A percentile compares a stretch with the other conserved stretches of the same genome.
phyloP scores from a whole-genome alignment of 2,113 vertebrate species.

The Marcusenius ussheri region DNA sequence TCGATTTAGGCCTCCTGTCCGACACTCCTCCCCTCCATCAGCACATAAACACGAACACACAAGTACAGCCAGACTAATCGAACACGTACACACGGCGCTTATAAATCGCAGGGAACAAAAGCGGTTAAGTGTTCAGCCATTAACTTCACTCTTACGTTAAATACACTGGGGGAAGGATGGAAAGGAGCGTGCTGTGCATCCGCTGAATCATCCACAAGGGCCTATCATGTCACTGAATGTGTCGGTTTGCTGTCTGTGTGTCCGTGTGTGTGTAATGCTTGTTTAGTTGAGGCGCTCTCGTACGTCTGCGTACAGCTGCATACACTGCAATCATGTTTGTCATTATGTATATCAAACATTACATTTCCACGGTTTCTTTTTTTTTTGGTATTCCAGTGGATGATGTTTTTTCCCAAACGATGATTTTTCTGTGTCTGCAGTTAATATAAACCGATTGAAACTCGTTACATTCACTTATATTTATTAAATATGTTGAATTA shows the following conservation, averaged over 20 bases:
- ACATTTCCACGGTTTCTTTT: not conserved
- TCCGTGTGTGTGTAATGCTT: constrained; percentile 14
- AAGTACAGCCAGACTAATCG: constrained; percentile 1
- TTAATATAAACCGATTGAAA: not conserved
- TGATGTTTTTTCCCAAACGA: not conserved
- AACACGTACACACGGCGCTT: not conserved
- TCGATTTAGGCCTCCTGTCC: constrained; percentile 3
- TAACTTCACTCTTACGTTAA: not conserved
- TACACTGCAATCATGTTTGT: not conserved
- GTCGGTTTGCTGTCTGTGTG: constrained; percentile 2
- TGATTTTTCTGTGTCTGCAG: not conserved
- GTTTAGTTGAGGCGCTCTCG: not conserved
- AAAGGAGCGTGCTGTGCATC: constrained; percentile 8
- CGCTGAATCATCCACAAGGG: constrained; percentile 23
- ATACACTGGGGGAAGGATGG: not conserved
- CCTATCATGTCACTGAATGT: constrained; percentile 19
- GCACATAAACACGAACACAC: constrained; percentile 11
- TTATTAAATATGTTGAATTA: not conserved
- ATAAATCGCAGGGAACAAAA: not conserved
- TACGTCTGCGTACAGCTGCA: not conserved
- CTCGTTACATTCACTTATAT: not conserved
- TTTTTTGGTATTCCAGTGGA: not conserved
- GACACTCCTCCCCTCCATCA: constrained; percentile 10
- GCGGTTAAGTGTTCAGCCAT: not conserved
- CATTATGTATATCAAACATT: not conserved